phyloP scores from a whole-genome alignment of 1,140 invertebrate species.

The Centruroides sculpturatus region DNA sequence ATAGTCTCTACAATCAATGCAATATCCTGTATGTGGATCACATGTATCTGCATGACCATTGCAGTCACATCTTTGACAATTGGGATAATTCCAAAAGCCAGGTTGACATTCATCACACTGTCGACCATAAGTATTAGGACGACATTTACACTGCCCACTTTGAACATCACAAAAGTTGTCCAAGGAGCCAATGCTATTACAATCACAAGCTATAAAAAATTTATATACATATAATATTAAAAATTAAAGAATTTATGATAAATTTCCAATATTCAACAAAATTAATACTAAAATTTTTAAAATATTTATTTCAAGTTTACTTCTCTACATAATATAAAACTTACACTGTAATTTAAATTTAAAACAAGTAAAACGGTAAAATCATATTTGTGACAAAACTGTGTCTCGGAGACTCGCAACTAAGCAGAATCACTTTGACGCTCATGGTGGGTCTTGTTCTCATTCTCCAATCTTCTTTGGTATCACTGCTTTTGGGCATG shows the following conservation, averaged over 20 bases:
- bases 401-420: too few relatives aligned
- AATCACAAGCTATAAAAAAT: constrained; percentile 63
- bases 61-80: constrained; percentile 87
- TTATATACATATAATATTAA: neutral
- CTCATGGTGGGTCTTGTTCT: too few relatives aligned
- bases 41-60: constrained; percentile 92
- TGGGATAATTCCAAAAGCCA: constrained; percentile 91
- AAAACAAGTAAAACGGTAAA: too few relatives aligned
- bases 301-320: too few relatives aligned
- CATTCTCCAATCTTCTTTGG: too few relatives aligned
- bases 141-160: constrained; percentile 87
- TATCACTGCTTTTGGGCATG: too few relatives aligned
- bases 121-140: constrained; percentile 80
- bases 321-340: too few relatives aligned
- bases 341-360: too few relatives aligned
- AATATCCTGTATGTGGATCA: constrained; percentile 79
- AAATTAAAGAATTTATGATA: neutral
- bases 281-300: too few relatives aligned
- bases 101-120: constrained; percentile 89
- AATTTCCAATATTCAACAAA: too few relatives aligned
- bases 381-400: too few relatives aligned
- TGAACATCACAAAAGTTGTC: constrained; percentile 89
- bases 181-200: constrained; percentile 80
- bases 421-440: too few relatives aligned
- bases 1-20: constrained; percentile 70